Conservation (phyloP, 2,797 vertebrate genomes). For the Lophotriccus pileatus region DNA sequence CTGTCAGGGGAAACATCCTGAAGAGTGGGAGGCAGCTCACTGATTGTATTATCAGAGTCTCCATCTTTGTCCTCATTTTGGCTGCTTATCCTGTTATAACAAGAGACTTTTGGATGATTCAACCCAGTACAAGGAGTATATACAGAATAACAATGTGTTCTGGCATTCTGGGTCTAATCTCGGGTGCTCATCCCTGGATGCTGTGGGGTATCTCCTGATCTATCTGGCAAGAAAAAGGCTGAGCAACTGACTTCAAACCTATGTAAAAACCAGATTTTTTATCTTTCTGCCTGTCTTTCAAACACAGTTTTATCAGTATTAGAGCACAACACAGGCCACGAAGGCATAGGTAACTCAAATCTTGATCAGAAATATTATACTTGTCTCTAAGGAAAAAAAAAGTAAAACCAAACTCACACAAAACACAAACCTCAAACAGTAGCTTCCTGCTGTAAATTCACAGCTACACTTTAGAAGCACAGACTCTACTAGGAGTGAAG, state of each 20-base stretch:
- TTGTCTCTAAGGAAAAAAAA: not conserved
- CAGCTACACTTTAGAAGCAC: not conserved
- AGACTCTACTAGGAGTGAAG: not conserved
- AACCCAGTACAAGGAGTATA: not conserved
- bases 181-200: not conserved
- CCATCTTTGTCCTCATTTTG: conserved; percentile 80
- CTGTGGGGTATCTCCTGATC: not conserved
- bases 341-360: fast-evolving
- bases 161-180: not conserved
- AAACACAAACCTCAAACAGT: not conserved
- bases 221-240: not conserved
- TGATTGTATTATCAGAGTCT: conserved; percentile 73
- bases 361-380: not conserved
- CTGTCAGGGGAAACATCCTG: conserved; percentile 75
- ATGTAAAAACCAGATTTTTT: not conserved
- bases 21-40: conserved; percentile 71
- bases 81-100: conserved; percentile 76
- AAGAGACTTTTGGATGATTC: conserved; percentile 10
- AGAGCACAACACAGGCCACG: not conserved
- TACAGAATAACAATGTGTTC: not conserved
- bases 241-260: not conserved
- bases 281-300: not conserved
- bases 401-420: not conserved
- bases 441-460: not conserved
- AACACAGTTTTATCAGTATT: not conserved